Base-by-base conservation (phyloP, 2,113 vertebrate species). In the Elephas maximus region DNA sequence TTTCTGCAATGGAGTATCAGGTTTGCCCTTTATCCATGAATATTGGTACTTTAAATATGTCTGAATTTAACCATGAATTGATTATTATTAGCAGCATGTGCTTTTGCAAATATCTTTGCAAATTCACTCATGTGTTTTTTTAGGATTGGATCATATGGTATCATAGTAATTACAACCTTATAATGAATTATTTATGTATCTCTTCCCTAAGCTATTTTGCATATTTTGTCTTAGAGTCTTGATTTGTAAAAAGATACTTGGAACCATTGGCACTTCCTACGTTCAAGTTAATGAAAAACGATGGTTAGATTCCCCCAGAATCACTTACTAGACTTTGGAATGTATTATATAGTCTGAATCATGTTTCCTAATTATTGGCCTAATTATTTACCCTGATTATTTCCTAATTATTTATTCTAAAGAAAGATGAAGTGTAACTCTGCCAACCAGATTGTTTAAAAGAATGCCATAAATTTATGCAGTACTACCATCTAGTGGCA, bases 401-500 rank as follows among this genome's bases (percentile, higher is more conserved):
- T 37, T 37, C 37, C 37, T 37, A 37, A 37, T 37, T 37, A 0
- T 33, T 69, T 73, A 91, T 17, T 1, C 12, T 63, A 41, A 91
- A 81, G 81, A 74, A 96, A 78, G 21, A 14, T 82, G 62, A 69
- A 44, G 18, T 26, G 9, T 76, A 21, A 69, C 74, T 86, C 18
- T 26, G 88, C n/a, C 20, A 65, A 9, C 57, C 37, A 77, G 9
- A 37, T 84, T 57, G 67, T 60, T 78, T 81, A 92, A 51, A 82
- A 30, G 12, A 11, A 76, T 90, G 37, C 51, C 81, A 95, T 44
- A 92, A 86, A 65, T 91, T 11, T 94, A 74, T 74, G 26, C 73
- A 88, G 7, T 90, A 94, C 20, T 96, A 80, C 97, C 96, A 97
- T 79, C 97, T 98, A 88, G 90, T 97, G 97, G 97, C 95, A 88